Base-by-base conservation (phyloP, 2,888 invertebrate species). In the Drosophila meridiana region DNA sequence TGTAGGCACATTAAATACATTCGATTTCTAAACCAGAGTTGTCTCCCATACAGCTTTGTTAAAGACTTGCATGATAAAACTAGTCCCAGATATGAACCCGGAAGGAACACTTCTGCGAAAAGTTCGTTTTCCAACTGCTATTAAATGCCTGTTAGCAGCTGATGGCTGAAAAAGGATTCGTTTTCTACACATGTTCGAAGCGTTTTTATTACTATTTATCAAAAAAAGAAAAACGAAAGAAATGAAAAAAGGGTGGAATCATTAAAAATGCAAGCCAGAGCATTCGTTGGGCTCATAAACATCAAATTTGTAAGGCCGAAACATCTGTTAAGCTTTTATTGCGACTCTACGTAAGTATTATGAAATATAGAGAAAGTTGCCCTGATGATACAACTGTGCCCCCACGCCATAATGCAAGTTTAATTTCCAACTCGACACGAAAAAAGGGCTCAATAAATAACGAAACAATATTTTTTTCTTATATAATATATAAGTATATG, bases 371-470 rank as follows among this genome's bases (percentile, higher is more conserved):
- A 36, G 55, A 42, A 69, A 76, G 77, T 72, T 78, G 26, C 13
- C 36, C 55, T 69, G 57, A 78, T 73, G 68, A 59, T 72, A 69
- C 65, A 73, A 76, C 69, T 64, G 73, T 59, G 69, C 32, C 43
- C 43, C 42, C 36, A 26, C 26, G 43, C 69, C 73, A 81, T 90
- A 87, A 87, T 87, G 89, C 80, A 83, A 87, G 87, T 90, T 87
- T 87, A 87, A 87, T 87, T 87, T 80, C 62, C 61, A 79, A n/a
- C 67, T 64, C 75, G 61, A 64, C 76, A 70, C 63, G 52, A 45
- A 83, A 73, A 81, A 81, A 74, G 77, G 81, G 65, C 72, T 75
- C 77, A 73, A 83, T 83, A 84, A 84, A 84, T 83, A 84, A 75
- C 82, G 73, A 79, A 86, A 81, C 87, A 90, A 83, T 89, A 74